Evolutionary conservation across 2,113 vertebrate species (phyloP).

Genomic region (Rhinogobius similis): DNA sequence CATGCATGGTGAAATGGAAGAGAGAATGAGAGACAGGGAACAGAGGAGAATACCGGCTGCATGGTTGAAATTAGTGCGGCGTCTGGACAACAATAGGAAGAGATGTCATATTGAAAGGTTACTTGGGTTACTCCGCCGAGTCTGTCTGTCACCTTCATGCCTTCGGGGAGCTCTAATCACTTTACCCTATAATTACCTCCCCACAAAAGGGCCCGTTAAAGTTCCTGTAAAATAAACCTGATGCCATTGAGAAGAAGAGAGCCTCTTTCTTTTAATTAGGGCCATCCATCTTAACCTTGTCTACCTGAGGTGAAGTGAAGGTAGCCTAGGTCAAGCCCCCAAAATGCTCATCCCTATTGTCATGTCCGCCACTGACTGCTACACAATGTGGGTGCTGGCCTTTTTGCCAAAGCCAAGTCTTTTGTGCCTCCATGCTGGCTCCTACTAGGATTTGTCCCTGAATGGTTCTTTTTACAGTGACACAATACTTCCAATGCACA

Average conservation of each 20-base stretch:
- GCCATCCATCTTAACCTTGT: constrained; percentile 85
- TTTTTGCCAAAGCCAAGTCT: constrained; percentile 54
- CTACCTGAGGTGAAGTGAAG: constrained; percentile 79
- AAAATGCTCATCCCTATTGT: constrained; percentile 69
- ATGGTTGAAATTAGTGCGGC: constrained; percentile 73
- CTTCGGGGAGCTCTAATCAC: constrained; percentile 82
- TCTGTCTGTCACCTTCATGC: constrained; percentile 82
- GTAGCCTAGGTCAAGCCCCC: constrained; percentile 76
- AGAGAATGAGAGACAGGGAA: constrained; percentile 15
- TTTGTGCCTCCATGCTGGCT: constrained; percentile 73
- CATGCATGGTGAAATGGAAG: constrained; percentile 27
- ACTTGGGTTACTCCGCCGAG: constrained; percentile 80
- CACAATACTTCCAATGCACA: constrained; percentile 79
- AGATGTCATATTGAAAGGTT: constrained; percentile 81
- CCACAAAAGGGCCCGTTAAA: constrained; percentile 81
- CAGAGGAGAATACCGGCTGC: constrained; percentile 46
- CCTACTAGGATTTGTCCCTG: constrained; percentile 80
- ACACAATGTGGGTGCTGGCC: constrained; percentile 62
- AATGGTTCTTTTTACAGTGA: constrained; percentile 76
- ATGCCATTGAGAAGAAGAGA: constrained; percentile 76
- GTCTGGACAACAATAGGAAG: constrained; percentile 73
- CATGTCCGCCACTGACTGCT: constrained; percentile 42
- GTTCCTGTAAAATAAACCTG: constrained; percentile 84
- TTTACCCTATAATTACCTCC: constrained; percentile 82
- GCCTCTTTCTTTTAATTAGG: constrained; percentile 82